phyloP scores from a whole-genome alignment of 2,113 vertebrate species.

The Pygoscelis antarcticus region DNA sequence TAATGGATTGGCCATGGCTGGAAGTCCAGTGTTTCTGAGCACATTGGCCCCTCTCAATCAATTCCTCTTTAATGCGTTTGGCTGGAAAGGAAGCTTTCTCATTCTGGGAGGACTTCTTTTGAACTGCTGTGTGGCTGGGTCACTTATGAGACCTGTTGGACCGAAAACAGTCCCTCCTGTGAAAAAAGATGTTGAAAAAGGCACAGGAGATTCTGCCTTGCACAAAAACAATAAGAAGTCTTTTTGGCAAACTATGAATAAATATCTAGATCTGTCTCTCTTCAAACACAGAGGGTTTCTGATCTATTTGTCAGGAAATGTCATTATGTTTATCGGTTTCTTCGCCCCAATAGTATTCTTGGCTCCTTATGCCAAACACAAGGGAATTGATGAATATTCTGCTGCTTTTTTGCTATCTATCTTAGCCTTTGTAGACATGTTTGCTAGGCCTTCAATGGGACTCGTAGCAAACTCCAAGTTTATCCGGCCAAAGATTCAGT shows the following conservation, averaged over 20 bases:
- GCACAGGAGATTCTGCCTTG: neutral
- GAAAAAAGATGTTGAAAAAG: conserved; percentile 77
- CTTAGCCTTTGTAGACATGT: conserved; percentile 95
- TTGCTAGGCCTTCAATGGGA: conserved; percentile 90
- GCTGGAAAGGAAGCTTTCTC: conserved; percentile 96
- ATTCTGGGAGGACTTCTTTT: conserved; percentile 91
- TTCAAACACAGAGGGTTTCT: conserved; percentile 96
- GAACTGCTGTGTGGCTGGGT: conserved; percentile 92
- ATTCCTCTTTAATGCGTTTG: conserved; percentile 91
- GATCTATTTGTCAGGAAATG: conserved; percentile 94
- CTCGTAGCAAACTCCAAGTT: conserved; percentile 88
- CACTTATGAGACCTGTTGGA: conserved; percentile 91
- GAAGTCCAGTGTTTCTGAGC: conserved; percentile 96
- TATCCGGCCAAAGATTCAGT: conserved; percentile 91
- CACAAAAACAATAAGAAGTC: conserved; percentile 69
- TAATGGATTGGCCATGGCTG: conserved; percentile 95
- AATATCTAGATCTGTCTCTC: conserved; percentile 89
- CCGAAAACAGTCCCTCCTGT: conserved; percentile 34
- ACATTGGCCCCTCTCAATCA: conserved; percentile 95
- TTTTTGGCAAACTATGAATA: conserved; percentile 81
- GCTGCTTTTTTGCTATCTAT: conserved; percentile 93
- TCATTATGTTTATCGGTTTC: conserved; percentile 96
- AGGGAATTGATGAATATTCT: conserved; percentile 91
- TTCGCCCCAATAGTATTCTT: conserved; percentile 96
- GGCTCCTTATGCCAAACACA: conserved; percentile 91